Evolutionary conservation across 2,888 invertebrate genomes (phyloP).

Genomic region (Oscheius sp.): DNA sequence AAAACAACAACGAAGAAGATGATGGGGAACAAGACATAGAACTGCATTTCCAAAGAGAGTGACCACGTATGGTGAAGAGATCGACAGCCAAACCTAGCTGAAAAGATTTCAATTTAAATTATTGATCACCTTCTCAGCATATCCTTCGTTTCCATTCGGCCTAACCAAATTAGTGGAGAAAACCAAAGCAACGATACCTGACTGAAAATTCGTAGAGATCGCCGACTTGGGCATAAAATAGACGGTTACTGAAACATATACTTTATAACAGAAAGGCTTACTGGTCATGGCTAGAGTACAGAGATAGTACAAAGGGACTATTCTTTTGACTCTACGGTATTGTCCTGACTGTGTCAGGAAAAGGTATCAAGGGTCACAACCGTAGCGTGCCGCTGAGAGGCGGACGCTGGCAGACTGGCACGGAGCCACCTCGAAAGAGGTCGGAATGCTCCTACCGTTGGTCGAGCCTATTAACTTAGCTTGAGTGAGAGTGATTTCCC

Average conservation of each 20-base stretch:
- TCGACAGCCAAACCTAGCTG: slow-evolving; percentile 15
- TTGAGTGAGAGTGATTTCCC: no score
- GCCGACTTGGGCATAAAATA: slow-evolving; percentile 3
- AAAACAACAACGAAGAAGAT: background rate
- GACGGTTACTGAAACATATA: background rate
- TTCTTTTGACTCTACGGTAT: slow-evolving; percentile 16
- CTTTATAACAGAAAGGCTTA: no score
- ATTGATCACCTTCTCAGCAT: slow-evolving; percentile 26
- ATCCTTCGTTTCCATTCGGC: background rate
- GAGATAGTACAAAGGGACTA: slow-evolving; percentile 13
- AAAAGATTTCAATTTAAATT: background rate
- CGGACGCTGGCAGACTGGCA: no score
- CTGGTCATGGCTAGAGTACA: background rate
- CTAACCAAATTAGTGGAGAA: slow-evolving; percentile 4
- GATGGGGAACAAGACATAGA: background rate
- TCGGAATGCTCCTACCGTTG: no score
- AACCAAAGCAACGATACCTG: background rate
- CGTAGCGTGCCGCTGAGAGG: no score
- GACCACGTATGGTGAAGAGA: slow-evolving; percentile 14
- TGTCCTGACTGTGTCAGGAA: background rate
- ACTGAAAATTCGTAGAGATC: background rate
- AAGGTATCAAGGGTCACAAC: background rate
- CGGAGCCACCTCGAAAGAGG: no score
- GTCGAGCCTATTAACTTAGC: no score
- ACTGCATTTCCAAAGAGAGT: slow-evolving; percentile 4